Evolutionary conservation across 2,797 vertebrate genomes (phyloP).

Genomic region (Chaenodraco wilsoni): DNA sequence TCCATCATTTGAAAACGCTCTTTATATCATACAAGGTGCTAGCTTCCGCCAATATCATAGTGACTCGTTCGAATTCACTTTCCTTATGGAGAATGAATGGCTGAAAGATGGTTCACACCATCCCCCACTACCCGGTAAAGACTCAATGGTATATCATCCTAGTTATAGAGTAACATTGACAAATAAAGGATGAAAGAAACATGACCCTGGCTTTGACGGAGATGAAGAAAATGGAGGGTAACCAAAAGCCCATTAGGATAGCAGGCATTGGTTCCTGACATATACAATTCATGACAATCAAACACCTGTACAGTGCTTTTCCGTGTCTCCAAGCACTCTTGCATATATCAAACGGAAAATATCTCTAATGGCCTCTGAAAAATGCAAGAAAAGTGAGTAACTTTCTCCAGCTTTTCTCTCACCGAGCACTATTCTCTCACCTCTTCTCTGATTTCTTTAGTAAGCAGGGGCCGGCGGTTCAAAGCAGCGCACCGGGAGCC

Average conservation of each 20-base stretch:
- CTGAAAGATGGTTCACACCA: conserved; percentile 27
- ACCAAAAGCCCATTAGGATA: conserved; percentile 17
- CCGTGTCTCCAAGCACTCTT: conserved; percentile 42
- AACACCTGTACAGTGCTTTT: conserved; percentile 73
- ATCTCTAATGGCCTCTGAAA: conserved; percentile 68
- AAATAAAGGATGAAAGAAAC: conserved; percentile 24
- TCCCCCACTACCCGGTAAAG: conserved; percentile 18
- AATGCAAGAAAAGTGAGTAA: conserved; percentile 64
- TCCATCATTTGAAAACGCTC: conserved; percentile 56
- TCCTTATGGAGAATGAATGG: conserved; percentile 41
- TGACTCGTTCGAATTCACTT: conserved; percentile 44
- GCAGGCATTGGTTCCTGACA: conserved; percentile 33
- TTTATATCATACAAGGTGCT: conserved; percentile 41
- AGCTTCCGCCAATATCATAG: conserved; percentile 47
- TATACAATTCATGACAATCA: conserved; percentile 70
- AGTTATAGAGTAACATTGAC: conserved; percentile 11
- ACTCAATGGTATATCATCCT: conserved; percentile 26
- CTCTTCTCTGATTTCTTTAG: conserved; percentile 48
- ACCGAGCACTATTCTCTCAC: conserved; percentile 42
- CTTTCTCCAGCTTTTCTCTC: conserved; percentile 46
- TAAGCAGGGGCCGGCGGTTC: conserved; percentile 43
- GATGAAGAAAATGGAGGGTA: conserved; percentile 11
- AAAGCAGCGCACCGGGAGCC: conserved; percentile 36
- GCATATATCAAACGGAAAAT: conserved; percentile 52
- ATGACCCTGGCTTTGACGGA: background rate